phyloP scores from a whole-genome alignment of 2,888 invertebrate genomes.

The Xestia c-nigrum region DNA sequence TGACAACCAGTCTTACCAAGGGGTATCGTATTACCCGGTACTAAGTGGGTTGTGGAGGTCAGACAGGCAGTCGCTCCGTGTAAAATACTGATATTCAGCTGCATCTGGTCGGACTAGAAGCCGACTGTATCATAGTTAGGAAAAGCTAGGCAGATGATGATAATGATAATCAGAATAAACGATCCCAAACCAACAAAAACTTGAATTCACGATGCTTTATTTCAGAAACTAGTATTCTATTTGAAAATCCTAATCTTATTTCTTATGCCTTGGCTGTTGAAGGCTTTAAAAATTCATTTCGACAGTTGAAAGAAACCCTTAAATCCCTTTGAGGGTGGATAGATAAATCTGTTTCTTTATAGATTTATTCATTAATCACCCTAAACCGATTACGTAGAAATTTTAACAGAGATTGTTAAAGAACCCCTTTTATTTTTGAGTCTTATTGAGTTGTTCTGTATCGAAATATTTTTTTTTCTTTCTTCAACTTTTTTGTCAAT shows the following conservation, averaged over 20 bases:
- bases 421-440: constrained; percentile 49
- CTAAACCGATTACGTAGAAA: constrained; percentile 73
- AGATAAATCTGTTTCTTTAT: constrained; percentile 77
- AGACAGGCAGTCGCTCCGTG: no score
- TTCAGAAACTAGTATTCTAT: constrained; percentile 45
- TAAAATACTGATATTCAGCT: no score
- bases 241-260: constrained; percentile 53
- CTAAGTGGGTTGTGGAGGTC: no score
- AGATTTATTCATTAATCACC: constrained; percentile 78
- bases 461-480: constrained; percentile 23
- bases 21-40: no score
- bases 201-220: constrained; percentile 3
- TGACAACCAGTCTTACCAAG: no score
- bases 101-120: no score
- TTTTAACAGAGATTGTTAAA: constrained; percentile 70
- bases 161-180: background rate
- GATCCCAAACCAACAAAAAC: constrained; percentile 8
- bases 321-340: constrained; percentile 69
- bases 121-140: no score
- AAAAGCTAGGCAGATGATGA: no score
- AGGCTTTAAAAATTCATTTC: constrained; percentile 70
- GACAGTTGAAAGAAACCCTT: constrained; percentile 70
- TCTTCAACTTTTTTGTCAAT: constrained; percentile 6
- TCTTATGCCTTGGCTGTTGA: constrained; percentile 38
- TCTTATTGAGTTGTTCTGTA: constrained; percentile 32